These are phyloP conservation scores for Eumaeus atala DNA, from an alignment of 1,140 invertebrate species.

Conservation along the genomic window DNA sequence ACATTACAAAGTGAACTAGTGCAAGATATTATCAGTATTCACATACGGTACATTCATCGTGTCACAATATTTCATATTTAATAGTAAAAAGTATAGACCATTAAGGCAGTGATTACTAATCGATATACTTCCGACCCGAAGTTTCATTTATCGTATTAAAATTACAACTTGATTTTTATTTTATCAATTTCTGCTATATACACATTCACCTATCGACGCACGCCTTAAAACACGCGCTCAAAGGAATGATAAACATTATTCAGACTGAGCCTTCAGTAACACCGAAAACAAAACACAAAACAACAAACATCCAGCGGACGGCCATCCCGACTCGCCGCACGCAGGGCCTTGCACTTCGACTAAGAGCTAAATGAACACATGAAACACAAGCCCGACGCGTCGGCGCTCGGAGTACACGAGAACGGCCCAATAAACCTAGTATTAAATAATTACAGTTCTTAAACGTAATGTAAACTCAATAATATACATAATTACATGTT, in stretches of 20 bases:
- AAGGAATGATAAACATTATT: conserved; percentile 72
- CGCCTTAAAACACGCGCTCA: conserved; percentile 28
- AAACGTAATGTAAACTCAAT: conserved; percentile 67
- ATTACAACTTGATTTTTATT: conserved; percentile 5
- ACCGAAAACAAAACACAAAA: conserved; percentile 64
- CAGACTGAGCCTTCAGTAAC: conserved; percentile 58
- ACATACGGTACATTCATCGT: conserved; percentile 3
- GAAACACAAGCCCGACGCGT: conserved; percentile 60
- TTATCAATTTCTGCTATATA: conserved; percentile 17
- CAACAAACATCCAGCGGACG: conserved; percentile 62
- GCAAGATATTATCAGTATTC: conserved; percentile 6
- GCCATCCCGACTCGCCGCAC: conserved; percentile 48
- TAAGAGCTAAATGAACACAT: conserved; percentile 72
- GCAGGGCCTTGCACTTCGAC: conserved; percentile 51
- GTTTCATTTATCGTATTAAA: conserved; percentile 11
- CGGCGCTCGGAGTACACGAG: conserved; percentile 31
- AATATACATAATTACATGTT: conserved; percentile 74
- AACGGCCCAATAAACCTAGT: conserved; percentile 47
- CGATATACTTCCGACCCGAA: conserved; percentile 15
- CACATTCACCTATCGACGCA: conserved; percentile 41
- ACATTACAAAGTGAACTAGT: conserved; percentile 6
- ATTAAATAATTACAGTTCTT: conserved; percentile 69
- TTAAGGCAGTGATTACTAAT: conserved; percentile 28
- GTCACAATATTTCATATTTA: background rate
- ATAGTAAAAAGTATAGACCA: conserved; percentile 16